These are phyloP conservation scores for Halcyon badia DNA, from an alignment of 2,797 vertebrate species.

Conservation along the genomic window DNA sequence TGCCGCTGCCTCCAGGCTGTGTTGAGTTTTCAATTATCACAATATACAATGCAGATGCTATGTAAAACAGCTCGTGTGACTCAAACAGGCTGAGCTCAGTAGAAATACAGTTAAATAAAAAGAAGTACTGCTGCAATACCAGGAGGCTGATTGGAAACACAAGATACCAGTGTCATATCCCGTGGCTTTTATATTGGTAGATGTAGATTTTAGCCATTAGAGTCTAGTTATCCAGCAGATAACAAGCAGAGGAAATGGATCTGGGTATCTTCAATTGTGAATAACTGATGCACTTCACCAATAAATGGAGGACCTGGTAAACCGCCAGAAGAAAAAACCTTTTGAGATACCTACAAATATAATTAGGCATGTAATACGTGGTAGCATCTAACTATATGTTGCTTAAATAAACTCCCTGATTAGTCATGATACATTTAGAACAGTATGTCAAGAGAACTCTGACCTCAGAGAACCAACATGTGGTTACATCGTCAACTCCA, in stretches of 20 bases:
- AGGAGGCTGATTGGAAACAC: slow-evolving; percentile 52
- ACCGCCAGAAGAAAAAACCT: neutral
- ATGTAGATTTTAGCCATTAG: slow-evolving; percentile 30
- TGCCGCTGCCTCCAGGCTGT: neutral
- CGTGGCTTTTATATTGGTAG: slow-evolving; percentile 45
- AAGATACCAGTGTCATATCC: slow-evolving; percentile 21
- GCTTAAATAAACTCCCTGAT: neutral
- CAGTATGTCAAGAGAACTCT: neutral
- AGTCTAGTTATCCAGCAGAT: slow-evolving; percentile 1
- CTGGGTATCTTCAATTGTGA: neutral
- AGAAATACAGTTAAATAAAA: slow-evolving; percentile 39
- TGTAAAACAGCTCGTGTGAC: neutral
- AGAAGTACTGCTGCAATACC: slow-evolving; percentile 5
- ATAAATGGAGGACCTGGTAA: neutral
- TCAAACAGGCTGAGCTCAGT: neutral
- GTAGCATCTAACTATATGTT: neutral
- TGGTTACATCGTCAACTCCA: neutral
- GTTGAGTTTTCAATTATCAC: slow-evolving; percentile 29
- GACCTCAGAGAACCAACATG: neutral
- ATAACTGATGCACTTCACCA: neutral
- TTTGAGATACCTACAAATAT: neutral
- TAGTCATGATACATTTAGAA: neutral
- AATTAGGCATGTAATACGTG: neutral
- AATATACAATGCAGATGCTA: neutral
- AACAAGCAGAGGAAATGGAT: slow-evolving; percentile 22